phyloP scores from a whole-genome alignment of 2,113 vertebrate genomes.

The Anhinga anhinga region DNA sequence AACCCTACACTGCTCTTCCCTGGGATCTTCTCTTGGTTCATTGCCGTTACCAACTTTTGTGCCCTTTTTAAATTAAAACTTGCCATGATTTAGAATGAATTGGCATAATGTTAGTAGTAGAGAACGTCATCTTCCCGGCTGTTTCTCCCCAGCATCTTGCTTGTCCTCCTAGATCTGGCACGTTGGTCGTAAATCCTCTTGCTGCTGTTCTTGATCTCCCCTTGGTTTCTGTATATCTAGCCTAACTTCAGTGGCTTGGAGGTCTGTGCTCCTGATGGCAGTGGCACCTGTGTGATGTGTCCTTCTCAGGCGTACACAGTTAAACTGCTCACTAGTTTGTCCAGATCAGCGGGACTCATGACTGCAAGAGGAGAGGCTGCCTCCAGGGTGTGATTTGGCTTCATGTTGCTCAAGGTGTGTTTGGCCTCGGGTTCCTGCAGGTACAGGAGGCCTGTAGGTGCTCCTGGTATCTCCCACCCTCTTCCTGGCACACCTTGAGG shows the following conservation, averaged over 20 bases:
- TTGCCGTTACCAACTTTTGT: background rate
- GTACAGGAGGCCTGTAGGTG: background rate
- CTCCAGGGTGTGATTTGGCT: background rate
- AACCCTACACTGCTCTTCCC: background rate
- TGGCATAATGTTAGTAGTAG: background rate
- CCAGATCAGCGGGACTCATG: background rate
- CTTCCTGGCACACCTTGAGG: background rate
- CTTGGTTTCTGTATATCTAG: background rate
- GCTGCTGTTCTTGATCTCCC: background rate
- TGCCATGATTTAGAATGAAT: background rate
- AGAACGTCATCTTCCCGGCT: background rate
- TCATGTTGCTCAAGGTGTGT: background rate
- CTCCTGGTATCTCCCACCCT: background rate
- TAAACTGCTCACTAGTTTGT: background rate
- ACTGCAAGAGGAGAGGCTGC: background rate
- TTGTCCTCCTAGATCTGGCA: background rate
- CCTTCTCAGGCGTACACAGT: background rate
- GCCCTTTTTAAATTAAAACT: background rate
- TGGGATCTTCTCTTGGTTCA: background rate
- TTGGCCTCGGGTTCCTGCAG: background rate
- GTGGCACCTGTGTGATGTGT: background rate
- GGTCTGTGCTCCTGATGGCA: background rate
- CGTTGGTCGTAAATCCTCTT: background rate
- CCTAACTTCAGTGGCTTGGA: background rate
- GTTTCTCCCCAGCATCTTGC: background rate